Percentiles rank a stretch among this genome's conserved stretches.
Conservation (phyloP, 2,797 vertebrate genomes). For the Phrynocephalus forsythii region DNA sequence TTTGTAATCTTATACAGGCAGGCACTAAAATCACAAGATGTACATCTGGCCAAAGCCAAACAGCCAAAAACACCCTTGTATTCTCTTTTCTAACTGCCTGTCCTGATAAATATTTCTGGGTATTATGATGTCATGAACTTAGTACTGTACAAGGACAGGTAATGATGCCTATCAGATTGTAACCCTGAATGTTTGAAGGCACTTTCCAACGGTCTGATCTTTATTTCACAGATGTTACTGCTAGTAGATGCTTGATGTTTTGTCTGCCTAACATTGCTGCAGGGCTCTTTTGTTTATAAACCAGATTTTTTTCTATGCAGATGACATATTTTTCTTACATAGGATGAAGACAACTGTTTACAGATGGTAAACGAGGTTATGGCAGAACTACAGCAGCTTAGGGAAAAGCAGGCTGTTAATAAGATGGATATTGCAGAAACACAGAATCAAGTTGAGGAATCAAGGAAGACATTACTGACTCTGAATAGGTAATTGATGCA, state of each 20-base stretch:
- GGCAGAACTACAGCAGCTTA: slow-evolving; percentile 78
- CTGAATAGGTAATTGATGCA: slow-evolving; percentile 82
- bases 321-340: slow-evolving; percentile 35
- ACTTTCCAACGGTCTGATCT: neutral
- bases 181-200: too few relatives aligned
- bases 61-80: neutral
- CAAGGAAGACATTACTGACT: slow-evolving; percentile 75
- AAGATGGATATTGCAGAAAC: slow-evolving; percentile 74
- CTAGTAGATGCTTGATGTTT: neutral
- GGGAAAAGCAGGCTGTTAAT: slow-evolving; percentile 77
- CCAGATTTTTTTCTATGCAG: neutral
- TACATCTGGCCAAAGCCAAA: neutral
- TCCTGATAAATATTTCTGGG: too few relatives aligned
- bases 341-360: slow-evolving; percentile 86
- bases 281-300: neutral
- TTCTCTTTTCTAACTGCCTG: too few relatives aligned
- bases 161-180: too few relatives aligned
- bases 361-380: slow-evolving; percentile 78
- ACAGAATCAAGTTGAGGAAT: slow-evolving; percentile 84
- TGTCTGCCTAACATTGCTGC: neutral
- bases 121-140: too few relatives aligned
- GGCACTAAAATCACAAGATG: neutral
- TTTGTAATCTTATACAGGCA: neutral
- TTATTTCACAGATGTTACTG: neutral
- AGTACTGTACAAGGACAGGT: too few relatives aligned